phyloP scores from a whole-genome alignment of 2,888 invertebrate species.

The Athripsodes cinereus region DNA sequence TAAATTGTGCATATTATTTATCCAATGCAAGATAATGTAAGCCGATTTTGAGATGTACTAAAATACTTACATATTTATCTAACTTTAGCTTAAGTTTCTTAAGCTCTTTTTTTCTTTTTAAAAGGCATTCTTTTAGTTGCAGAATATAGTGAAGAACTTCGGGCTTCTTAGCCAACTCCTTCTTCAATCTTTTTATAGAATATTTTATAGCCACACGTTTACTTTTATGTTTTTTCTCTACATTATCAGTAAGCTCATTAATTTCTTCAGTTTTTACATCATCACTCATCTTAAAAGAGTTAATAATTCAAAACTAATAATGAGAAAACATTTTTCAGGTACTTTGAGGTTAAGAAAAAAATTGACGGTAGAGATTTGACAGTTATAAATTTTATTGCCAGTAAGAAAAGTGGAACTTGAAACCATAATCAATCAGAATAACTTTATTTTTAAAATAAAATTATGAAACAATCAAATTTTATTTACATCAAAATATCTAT shows the following conservation, averaged over 20 bases:
- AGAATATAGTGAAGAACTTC: constrained; percentile 53
- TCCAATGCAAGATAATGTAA: no score
- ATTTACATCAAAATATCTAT: no score
- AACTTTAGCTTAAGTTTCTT: constrained; percentile 53
- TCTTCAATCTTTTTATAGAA: constrained; percentile 10
- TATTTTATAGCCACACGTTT: constrained; percentile 1
- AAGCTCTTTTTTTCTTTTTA: constrained; percentile 53
- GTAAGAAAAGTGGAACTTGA: no score
- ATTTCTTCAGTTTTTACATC: not conserved
- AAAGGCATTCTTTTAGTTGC: constrained; percentile 51
- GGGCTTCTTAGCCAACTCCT: constrained; percentile 49
- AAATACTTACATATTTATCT: constrained; percentile 42
- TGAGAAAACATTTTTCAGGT: no score
- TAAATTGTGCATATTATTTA: no score
- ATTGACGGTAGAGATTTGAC: no score
- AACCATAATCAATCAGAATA: no score
- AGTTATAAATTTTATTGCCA: no score
- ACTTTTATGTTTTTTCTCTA: not conserved
- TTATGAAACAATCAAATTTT: no score
- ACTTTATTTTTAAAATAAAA: no score
- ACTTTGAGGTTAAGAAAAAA: no score
- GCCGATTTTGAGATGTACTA: constrained; percentile 5
- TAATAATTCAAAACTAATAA: no score
- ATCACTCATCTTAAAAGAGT: not conserved
- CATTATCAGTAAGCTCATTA: not conserved